Percentiles rank a stretch among this genome's conserved stretches.
Conservation (phyloP, 1,140 invertebrate genomes). For the Sycobia sp. region DNA sequence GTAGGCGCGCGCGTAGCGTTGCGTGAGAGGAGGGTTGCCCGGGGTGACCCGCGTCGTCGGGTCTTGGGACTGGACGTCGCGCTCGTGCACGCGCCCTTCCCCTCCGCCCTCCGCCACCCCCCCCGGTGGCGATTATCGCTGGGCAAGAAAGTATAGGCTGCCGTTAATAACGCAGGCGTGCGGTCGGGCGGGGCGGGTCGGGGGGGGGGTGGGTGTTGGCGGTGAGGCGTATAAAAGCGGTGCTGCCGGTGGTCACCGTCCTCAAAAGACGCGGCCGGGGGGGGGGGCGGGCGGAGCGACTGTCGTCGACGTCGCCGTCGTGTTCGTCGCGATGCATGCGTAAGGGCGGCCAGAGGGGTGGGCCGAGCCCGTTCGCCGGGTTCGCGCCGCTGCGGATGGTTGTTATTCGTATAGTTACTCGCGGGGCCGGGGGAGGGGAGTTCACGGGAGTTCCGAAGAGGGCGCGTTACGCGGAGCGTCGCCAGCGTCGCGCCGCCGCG, state of each 20-base stretch:
- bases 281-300: no score
- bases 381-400: background rate
- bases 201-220: no score
- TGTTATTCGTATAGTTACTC: no score
- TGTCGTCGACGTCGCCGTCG: background rate
- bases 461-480: background rate
- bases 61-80: slow-evolving; percentile 12
- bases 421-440: background rate
- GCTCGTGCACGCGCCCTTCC: no score
- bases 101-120: no score
- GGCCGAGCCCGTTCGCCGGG: background rate
- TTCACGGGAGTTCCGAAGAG: background rate
- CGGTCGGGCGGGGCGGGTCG: no score
- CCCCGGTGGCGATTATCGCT: slow-evolving; percentile 5
- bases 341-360: background rate
- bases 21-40: no score
- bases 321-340: background rate
- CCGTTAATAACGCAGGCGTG: slow-evolving; percentile 8
- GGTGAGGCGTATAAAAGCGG: no score
- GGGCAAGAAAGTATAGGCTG: slow-evolving; percentile 11
- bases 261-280: no score
- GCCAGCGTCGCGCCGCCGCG: background rate
- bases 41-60: no score
- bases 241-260: no score
- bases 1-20: no score